Percentiles rank a stretch among this genome's conserved stretches.
Evolutionary conservation across 2,113 vertebrate species (phyloP).

Genomic region (Channa argus): DNA sequence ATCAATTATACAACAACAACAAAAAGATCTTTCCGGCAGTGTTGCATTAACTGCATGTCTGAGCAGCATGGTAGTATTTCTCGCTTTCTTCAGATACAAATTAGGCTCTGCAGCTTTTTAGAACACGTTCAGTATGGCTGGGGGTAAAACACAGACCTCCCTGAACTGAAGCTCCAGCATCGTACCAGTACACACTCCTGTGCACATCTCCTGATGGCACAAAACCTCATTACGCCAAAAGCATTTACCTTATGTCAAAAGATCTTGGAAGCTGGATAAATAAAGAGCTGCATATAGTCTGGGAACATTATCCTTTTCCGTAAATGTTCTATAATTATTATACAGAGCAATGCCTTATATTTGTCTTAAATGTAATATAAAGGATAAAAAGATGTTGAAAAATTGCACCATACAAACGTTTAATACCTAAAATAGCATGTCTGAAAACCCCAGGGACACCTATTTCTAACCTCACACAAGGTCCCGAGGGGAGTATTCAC

Average conservation of each 20-base stretch:
- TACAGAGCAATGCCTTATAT: slow-evolving; percentile 1
- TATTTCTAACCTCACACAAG: slow-evolving; percentile 47
- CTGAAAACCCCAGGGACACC: slow-evolving; percentile 41
- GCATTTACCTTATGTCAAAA: slow-evolving; percentile 45
- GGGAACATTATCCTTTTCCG: not conserved
- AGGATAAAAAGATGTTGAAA: slow-evolving; percentile 6
- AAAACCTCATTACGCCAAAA: slow-evolving; percentile 49
- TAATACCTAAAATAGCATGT: slow-evolving; percentile 31
- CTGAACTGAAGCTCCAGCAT: slow-evolving; percentile 43
- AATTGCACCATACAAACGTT: not conserved
- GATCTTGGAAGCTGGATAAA: slow-evolving; percentile 32
- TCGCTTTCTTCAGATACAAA: slow-evolving; percentile 23
- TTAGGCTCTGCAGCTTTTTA: slow-evolving; percentile 26
- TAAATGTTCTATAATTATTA: slow-evolving; percentile 14
- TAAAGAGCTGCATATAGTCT: slow-evolving; percentile 11
- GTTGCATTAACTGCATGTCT: slow-evolving; percentile 20
- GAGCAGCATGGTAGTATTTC: not conserved
- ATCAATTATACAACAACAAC: slow-evolving; percentile 24
- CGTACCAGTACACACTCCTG: slow-evolving; percentile 41
- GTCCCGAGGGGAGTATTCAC: slow-evolving; percentile 52
- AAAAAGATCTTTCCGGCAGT: slow-evolving; percentile 9
- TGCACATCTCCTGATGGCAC: slow-evolving; percentile 40
- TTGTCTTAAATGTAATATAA: slow-evolving; percentile 11
- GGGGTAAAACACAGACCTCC: slow-evolving; percentile 22
- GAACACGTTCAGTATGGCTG: slow-evolving; percentile 19